Base-by-base conservation (phyloP, 1,140 invertebrate species). In the Bradynema listronoti region DNA sequence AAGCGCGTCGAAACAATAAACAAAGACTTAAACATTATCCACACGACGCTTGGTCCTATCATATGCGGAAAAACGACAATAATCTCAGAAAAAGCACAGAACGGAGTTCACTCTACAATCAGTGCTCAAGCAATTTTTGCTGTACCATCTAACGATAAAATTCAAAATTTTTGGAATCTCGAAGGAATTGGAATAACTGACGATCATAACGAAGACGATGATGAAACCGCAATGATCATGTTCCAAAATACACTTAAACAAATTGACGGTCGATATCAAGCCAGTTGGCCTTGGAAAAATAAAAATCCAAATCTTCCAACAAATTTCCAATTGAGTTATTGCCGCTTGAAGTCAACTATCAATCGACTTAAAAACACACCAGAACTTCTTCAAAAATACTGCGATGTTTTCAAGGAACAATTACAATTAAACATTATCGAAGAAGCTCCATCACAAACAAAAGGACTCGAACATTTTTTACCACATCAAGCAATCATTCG, bases 141-240 rank as follows among this genome's bases (percentile, higher is more conserved):
- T n/a, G n/a, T n/a, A n/a, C 1, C n/a, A n/a, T 34, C 19, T 5
- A 22, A 41, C 3, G 27, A 24, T 1, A 7, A 33, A 0, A 34
- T 62, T 2, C 11, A 55, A 22, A 29, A 25, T 42, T 67, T 66
- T 27, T 65, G 63, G 63, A 29, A 27, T 14, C 5, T 66, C 1
- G 58, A 66, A 4, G 14, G 36, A 1, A 14, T 62, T 6, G 65
- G 65, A 0, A 64, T 65, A 1, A 27, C 25, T 1, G 65, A 66
- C 2, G n/a, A 60, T 34, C 64, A 62, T 1, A 7, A n/a, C 1
- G 29, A 51, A 4, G 36, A 69, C 4, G 62, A 65, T 41, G 65
- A 66, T 5, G 55, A 58, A 54, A 11, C 24, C 1, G 49, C 55
- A 1, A n/a, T 36, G 9, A 27, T 61, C 11, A 22, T 68, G 4